Base-by-base conservation (phyloP, 2,888 invertebrate species). In the Allophyes oxyacanthae region DNA sequence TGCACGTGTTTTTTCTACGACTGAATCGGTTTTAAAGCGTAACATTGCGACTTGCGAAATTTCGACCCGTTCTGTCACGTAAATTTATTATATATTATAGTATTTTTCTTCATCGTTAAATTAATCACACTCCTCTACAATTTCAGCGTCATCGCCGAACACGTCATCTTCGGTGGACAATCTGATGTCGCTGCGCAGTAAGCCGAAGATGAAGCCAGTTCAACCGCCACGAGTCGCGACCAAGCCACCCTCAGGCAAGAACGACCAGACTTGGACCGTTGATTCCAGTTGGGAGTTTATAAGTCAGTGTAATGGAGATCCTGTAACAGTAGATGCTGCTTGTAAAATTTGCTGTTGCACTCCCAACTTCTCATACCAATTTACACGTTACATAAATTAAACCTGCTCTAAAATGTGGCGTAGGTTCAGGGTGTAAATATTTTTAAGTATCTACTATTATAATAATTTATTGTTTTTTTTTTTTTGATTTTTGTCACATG, bases 281-380 rank as follows among this genome's bases (percentile, higher is more conserved):
- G 98, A 98, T 89, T 97, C 97, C 78, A 97, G 98, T 88, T 98
- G 98, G 98, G 97, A 98, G 88, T 98, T 98, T 86, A 97, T 97
- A 89, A 96, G 97, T 95, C 95, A 95, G 94, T 92, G 82, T 82
- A 57, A 66, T 62, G 45, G 61, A 78, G 70, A 77, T 75, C 73
- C 64, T 67, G 77, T 75, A 77, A 20, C 71, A 66, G 65, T 66
- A 66, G 64, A 52, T 49, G 52, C 48, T 49, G 65, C 70, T 66
- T 66, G 48, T 42, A 38, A 34, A 49, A 42, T 52, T 66, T 46
- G 64, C 64, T 70, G 44, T 58, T 52, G 64, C 70, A 64, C 70
- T 70, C 65, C 65, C 70, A 64, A 70, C 64, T 26, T 44, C 11
- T 1, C 6, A 3, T 26, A 41, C 9, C 3, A 37, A 9, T 15